These are phyloP conservation scores for Drosophila antonietae DNA, from an alignment of 2,888 invertebrate species.

Conservation along the genomic window DNA sequence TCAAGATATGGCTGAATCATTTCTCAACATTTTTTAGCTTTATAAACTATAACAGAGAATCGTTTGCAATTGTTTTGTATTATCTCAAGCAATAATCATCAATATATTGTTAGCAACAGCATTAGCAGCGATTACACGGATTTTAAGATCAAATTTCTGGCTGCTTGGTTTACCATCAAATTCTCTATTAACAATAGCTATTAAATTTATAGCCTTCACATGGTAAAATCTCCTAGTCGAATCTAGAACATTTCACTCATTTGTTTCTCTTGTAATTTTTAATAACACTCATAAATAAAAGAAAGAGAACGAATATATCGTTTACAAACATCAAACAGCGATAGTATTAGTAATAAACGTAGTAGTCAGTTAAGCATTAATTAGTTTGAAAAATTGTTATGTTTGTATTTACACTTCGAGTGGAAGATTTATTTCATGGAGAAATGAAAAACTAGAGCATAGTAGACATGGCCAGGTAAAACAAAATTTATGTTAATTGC, in stretches of 20 bases:
- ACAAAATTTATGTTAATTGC: slow-evolving; percentile 26
- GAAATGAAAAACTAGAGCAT: slow-evolving; percentile 1
- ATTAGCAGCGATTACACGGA: neutral
- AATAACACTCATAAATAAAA: neutral
- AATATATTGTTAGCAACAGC: neutral
- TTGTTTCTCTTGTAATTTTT: neutral
- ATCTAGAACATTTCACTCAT: slow-evolving; percentile 3
- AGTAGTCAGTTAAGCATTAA: neutral
- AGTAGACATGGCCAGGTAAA: slow-evolving; percentile 37
- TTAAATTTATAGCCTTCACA: neutral
- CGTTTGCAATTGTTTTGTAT: neutral
- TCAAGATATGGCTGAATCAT: too few species aligned
- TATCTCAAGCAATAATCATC: neutral
- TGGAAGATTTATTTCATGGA: neutral
- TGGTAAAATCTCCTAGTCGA: neutral
- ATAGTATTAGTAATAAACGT: neutral
- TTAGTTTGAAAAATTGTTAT: neutral
- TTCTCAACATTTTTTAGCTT: neutral
- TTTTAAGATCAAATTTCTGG: neutral
- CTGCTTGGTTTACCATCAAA: neutral
- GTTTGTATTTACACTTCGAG: neutral
- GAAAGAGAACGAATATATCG: neutral
- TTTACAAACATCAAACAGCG: neutral
- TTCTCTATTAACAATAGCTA: neutral
- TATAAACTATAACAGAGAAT: neutral